phyloP scores from a whole-genome alignment of 2,113 vertebrate species.

The Anser cygnoides region DNA sequence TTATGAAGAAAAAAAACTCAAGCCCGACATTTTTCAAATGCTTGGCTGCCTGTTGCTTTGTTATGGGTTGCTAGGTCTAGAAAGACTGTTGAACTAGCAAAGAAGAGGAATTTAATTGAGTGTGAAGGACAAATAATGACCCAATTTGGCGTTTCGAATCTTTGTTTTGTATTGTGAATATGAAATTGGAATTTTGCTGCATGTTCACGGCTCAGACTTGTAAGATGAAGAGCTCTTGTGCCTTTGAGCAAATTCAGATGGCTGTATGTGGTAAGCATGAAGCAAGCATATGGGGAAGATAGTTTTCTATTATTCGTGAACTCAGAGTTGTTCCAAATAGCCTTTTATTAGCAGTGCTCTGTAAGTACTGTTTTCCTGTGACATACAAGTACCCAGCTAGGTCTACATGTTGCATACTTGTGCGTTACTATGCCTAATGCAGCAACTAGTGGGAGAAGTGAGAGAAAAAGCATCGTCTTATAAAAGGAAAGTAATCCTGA shows the following conservation, averaged over 20 bases:
- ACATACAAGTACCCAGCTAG: neutral
- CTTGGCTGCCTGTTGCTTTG: neutral
- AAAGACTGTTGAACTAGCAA: neutral
- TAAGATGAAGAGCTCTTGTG: rapidly evolving
- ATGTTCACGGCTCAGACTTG: neutral
- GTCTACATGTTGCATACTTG: rapidly evolving
- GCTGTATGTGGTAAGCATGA: neutral
- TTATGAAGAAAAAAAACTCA: neutral
- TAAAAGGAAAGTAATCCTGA: neutral
- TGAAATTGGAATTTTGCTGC: neutral
- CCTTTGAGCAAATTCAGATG: neutral
- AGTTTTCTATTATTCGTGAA: neutral
- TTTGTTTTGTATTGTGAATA: neutral
- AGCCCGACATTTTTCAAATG: neutral
- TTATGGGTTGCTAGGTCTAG: neutral
- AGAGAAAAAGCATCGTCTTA: neutral
- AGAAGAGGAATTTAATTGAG: neutral
- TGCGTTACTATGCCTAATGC: neutral
- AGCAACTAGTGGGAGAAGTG: neutral
- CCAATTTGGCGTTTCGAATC: neutral
- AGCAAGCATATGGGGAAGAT: neutral
- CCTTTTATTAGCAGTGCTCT: neutral
- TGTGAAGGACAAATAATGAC: neutral
- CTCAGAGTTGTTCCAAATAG: neutral
- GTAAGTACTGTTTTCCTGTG: neutral